Evolutionary conservation across 2,797 vertebrate species (phyloP).

Genomic region (Hipposideros larvatus): DNA sequence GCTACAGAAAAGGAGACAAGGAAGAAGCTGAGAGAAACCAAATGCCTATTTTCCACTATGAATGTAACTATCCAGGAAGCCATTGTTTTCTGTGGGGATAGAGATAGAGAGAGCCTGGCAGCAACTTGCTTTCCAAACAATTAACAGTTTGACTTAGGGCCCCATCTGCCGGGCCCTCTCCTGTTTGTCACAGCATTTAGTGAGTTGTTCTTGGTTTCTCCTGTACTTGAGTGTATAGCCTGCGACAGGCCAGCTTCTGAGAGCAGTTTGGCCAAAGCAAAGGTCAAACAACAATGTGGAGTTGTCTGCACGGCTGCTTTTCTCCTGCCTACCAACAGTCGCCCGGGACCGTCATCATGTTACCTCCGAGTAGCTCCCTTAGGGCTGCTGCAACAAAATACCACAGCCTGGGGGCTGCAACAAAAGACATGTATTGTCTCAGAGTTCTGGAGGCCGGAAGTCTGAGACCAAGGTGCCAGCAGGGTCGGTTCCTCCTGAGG

Average conservation of each 20-base stretch:
- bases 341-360: no score
- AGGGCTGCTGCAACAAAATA: background rate
- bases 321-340: rapidly evolving
- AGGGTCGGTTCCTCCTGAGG: no score
- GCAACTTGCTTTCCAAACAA: background rate
- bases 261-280: background rate
- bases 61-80: background rate
- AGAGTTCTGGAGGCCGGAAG: background rate
- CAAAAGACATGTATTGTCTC: no score
- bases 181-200: background rate
- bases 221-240: rapidly evolving
- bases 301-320: background rate
- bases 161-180: background rate
- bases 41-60: rapidly evolving
- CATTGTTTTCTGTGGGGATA: background rate
- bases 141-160: background rate
- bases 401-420: background rate
- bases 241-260: background rate
- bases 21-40: background rate
- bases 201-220: background rate
- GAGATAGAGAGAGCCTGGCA: background rate
- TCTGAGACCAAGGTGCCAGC: background rate
- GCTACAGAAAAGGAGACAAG: background rate
- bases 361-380: no score
- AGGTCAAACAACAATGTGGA: no score